phyloP scores from a whole-genome alignment of 2,888 invertebrate species.

The Campoplex capitator region DNA sequence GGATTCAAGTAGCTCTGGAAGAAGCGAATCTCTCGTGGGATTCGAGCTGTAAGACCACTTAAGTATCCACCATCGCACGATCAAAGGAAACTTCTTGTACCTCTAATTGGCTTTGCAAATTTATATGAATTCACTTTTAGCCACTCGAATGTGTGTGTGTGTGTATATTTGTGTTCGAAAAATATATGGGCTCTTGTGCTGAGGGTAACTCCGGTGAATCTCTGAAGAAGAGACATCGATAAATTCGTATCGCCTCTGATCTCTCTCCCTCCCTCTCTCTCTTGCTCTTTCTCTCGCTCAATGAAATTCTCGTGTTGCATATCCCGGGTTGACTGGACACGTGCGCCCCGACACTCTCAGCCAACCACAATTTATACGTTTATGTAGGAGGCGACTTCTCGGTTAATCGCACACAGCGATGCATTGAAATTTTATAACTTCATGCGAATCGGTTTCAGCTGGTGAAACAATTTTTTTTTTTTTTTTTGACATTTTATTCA shows the following conservation, averaged over 20 bases:
- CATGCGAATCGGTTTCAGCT: too few relatives aligned
- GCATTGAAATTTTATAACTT: too few relatives aligned
- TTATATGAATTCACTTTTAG: constrained; percentile 34
- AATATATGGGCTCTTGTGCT: background rate
- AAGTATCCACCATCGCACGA: constrained; percentile 40
- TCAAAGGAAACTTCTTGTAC: constrained; percentile 48
- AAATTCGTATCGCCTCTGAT: constrained; percentile 41
- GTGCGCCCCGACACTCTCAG: constrained; percentile 21
- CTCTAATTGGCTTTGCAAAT: constrained; percentile 56
- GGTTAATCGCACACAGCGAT: too few relatives aligned
- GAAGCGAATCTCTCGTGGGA: background rate
- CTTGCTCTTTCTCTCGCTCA: background rate
- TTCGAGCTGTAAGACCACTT: constrained; percentile 7
- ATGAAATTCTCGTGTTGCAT: constrained; percentile 47
- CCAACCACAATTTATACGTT: background rate
- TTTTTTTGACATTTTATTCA: too few relatives aligned
- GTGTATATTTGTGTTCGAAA: background rate
- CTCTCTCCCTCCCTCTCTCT: background rate
- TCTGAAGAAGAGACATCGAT: constrained; percentile 46
- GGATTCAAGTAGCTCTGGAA: constrained; percentile 1
- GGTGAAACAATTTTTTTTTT: too few relatives aligned
- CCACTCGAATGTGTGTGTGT: background rate
- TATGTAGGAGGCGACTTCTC: background rate
- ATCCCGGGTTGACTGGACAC: constrained; percentile 43
- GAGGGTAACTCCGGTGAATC: background rate